These are phyloP conservation scores for Trachelipus rathkii DNA, from an alignment of 1,140 invertebrate species.

Conservation along the genomic window DNA sequence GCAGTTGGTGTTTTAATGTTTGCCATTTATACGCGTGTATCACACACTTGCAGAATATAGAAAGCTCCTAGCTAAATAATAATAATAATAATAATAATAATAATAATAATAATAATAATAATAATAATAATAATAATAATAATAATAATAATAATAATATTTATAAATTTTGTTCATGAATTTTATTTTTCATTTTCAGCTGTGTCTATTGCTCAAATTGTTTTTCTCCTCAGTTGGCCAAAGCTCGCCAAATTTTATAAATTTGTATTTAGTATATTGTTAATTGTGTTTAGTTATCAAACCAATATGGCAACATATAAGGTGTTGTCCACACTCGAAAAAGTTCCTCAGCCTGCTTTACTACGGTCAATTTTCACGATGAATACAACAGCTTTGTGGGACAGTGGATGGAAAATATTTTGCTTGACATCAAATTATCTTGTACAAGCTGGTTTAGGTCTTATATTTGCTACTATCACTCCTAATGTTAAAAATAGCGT, in stretches of 20 bases:
- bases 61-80: no score
- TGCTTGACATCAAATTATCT: neutral
- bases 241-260: neutral
- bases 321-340: neutral
- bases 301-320: neutral
- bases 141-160: neutral
- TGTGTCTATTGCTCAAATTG: neutral
- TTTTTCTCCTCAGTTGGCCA: neutral
- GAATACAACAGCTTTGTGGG: neutral
- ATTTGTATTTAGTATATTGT: neutral
- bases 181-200: slow-evolving; percentile 2
- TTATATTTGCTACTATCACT: neutral
- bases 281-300: neutral
- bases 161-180: neutral
- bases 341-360: neutral
- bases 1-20: no score
- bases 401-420: neutral
- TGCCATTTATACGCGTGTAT: no score
- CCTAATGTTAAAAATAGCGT: neutral
- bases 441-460: neutral
- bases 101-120: neutral
- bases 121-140: neutral
- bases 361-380: neutral
- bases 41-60: no score
- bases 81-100: neutral